A percentile compares a stretch with the other conserved stretches of the same genome.
phyloP scores from a whole-genome alignment of 2,888 invertebrate genomes.

The Lasioglossum marginatum region DNA sequence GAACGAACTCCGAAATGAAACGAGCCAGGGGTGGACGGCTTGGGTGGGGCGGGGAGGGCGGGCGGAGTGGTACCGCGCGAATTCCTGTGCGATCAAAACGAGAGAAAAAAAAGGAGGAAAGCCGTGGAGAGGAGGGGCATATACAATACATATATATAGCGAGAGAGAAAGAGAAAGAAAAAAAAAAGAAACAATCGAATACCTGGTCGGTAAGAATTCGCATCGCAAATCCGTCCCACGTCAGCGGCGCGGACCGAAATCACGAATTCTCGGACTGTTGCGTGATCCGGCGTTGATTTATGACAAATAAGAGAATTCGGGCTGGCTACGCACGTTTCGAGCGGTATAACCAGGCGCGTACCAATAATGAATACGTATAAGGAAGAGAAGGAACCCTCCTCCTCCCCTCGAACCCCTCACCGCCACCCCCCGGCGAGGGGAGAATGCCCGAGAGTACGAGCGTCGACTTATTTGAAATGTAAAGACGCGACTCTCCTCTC shows the following conservation, averaged over 20 bases:
- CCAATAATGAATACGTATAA: conserved; percentile 82
- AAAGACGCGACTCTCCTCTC: conserved; percentile 72
- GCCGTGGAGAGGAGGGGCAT: background rate
- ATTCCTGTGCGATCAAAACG: conserved; percentile 39
- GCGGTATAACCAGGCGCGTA: conserved; percentile 78
- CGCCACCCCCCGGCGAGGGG: conserved; percentile 16
- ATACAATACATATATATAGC: background rate
- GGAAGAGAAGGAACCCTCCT: conserved; percentile 67
- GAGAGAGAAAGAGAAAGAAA: background rate
- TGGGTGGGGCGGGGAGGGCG: no score
- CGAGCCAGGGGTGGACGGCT: background rate
- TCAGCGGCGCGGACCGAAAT: conserved; percentile 66
- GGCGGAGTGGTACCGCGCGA: conserved; percentile 8
- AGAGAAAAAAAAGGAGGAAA: conserved; percentile 12
- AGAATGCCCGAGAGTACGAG: conserved; percentile 65
- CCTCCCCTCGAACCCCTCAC: background rate
- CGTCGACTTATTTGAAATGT: conserved; percentile 83
- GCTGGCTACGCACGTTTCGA: conserved; percentile 75
- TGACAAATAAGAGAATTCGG: conserved; percentile 80
- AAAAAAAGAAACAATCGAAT: conserved; percentile 55
- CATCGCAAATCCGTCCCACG: conserved; percentile 67
- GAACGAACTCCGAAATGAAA: background rate
- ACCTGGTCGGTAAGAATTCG: conserved; percentile 63
- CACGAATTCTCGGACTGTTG: conserved; percentile 72
- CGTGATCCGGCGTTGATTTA: conserved; percentile 78